A percentile compares a stretch with the other conserved stretches of the same genome.
Conservation (phyloP, 2,797 vertebrate species). For the Erethizon dorsatum region DNA sequence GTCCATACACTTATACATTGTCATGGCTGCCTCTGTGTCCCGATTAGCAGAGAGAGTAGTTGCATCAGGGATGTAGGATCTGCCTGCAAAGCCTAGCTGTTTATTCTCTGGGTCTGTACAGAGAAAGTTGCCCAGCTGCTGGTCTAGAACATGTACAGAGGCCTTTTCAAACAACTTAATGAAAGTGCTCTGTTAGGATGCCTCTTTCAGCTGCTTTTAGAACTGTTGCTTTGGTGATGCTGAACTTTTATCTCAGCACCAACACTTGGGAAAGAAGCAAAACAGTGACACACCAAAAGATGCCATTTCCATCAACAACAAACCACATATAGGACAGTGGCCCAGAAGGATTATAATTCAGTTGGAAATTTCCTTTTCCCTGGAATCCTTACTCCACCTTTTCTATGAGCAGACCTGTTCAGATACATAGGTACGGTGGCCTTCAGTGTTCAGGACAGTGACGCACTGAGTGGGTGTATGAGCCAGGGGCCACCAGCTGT, state of each 20-base stretch:
- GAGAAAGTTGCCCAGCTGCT: background rate
- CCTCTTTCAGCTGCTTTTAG: background rate
- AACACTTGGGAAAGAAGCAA: background rate
- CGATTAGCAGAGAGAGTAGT: fast-evolving
- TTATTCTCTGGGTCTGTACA: background rate
- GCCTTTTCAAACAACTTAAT: background rate
- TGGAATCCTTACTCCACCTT: background rate
- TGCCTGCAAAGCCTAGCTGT: background rate
- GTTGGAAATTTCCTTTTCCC: background rate
- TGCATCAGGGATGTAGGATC: fast-evolving
- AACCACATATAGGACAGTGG: background rate
- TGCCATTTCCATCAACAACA: background rate
- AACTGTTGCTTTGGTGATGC: background rate
- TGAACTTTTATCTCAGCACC: background rate
- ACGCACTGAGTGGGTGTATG: background rate
- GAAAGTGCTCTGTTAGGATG: background rate
- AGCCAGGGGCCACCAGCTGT: background rate
- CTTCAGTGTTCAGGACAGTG: background rate
- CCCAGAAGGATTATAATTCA: background rate
- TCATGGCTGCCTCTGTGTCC: background rate
- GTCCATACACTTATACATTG: fast-evolving
- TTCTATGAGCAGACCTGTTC: too few relatives aligned
- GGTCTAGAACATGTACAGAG: background rate
- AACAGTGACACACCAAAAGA: fast-evolving
- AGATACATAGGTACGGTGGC: background rate